Evolutionary conservation across 2,113 vertebrate genomes (phyloP), one percentile per base, ranked within the genome.

Genomic region (Columba livia): DNA sequence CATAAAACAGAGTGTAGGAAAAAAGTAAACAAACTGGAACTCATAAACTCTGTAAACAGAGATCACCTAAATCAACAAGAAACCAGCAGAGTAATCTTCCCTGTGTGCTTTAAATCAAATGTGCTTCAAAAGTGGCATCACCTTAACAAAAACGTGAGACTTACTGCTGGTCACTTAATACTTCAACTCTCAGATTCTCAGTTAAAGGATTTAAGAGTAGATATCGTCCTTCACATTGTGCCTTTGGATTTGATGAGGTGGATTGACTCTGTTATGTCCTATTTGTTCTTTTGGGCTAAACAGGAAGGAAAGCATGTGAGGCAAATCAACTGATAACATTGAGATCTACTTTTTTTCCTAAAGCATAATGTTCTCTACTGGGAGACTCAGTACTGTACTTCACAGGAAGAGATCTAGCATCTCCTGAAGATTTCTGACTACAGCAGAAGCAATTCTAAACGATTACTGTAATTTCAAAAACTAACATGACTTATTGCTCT

Each of bases 401-500:
- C 20, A 58, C 31, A 89, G 34, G 51, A 93, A 19, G 54, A 92
- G 58, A 77, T 83, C 47, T 67, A 57, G 21, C 57, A 44, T 60
- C 79, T 84, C 53, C 38, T 61, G 77, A 78, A 84, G 44, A 87
- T 61, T 90, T 81, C 40, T 90, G 65, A 75, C 57, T 86, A 90
- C 29, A 58, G n/a, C 9, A 79, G 42, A 87, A 85, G 90, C 83
- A 85, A 69, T 92, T 56, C 36, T 53, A 44, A 90, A 90, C 86
- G 57, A 67, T 93, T 83, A 92, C 78, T 32, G 73, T 66, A 88
- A 72, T 96, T 96, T 94, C 69, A 48, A 95, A 85, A 81, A 70
- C 36, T 87, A n/a, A 4, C 73, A 34, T 70, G 88, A 79, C 73
- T 93, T 89, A 70, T 91, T 75, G 58, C 73, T 93, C 54, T 28